Percentiles rank a stretch among this genome's conserved stretches.
Evolutionary conservation across 2,888 invertebrate species (phyloP).

Genomic region (Onthophagus sagittarius): DNA sequence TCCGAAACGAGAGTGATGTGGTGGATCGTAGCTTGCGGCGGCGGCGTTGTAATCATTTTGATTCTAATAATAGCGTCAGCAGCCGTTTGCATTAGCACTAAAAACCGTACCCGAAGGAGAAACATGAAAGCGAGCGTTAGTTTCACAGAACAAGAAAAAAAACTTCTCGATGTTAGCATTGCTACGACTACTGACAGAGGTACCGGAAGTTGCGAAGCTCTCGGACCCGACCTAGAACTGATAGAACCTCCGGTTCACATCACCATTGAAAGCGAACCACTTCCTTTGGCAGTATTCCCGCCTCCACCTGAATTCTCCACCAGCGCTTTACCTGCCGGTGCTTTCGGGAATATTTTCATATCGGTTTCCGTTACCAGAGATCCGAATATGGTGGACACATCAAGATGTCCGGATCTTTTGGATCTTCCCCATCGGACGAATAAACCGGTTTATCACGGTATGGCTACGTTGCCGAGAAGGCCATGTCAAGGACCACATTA

Average conservation of each 20-base stretch:
- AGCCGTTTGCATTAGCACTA: constrained; percentile 54
- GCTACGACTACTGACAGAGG: constrained; percentile 63
- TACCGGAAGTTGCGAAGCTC: constrained; percentile 54
- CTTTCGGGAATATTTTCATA: constrained; percentile 77
- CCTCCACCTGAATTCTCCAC: constrained; percentile 61
- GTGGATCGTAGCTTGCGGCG: constrained; percentile 68
- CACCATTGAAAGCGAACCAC: constrained; percentile 52
- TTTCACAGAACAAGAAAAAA: constrained; percentile 85
- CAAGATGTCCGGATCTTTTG: constrained; percentile 77
- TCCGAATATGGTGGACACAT: constrained; percentile 56
- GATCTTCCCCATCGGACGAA: constrained; percentile 61
- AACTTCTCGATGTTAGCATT: constrained; percentile 75
- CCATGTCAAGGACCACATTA: constrained; percentile 64
- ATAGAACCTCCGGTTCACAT: constrained; percentile 52
- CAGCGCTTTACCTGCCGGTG: constrained; percentile 52
- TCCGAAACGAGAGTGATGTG: constrained; percentile 71
- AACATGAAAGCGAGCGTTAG: constrained; percentile 76
- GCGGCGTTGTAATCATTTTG: constrained; percentile 62
- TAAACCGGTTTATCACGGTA: constrained; percentile 45
- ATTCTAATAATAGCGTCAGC: constrained; percentile 60
- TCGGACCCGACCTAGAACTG: constrained; percentile 57
- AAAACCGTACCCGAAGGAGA: constrained; percentile 57
- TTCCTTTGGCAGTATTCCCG: constrained; percentile 48
- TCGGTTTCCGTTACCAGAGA: constrained; percentile 77
- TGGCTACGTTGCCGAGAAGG: constrained; percentile 48